phyloP scores from a whole-genome alignment of 2,888 invertebrate species.

The Pristionchus mayeri region DNA sequence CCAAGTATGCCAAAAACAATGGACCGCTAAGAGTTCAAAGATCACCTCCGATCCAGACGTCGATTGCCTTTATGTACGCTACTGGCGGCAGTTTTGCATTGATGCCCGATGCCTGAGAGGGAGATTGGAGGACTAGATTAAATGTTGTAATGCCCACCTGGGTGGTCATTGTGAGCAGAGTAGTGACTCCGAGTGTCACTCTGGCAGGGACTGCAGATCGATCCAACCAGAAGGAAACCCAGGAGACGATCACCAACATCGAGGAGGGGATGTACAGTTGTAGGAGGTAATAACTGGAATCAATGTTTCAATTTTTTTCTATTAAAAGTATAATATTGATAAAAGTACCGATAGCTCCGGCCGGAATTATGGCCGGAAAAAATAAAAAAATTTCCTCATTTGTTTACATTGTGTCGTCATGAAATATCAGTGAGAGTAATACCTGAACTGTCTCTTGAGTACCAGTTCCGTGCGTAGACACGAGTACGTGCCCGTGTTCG shows the following conservation, averaged over 20 bases:
- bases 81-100: slow-evolving; percentile 78
- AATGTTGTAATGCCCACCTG: too few species aligned
- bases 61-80: slow-evolving; percentile 87
- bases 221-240: slow-evolving; percentile 56
- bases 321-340: too few species aligned
- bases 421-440: not conserved
- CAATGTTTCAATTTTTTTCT: too few species aligned
- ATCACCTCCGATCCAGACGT: slow-evolving; percentile 74
- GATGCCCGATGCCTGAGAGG: slow-evolving; percentile 67
- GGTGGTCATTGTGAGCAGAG: slow-evolving; percentile 95
- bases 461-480: slow-evolving; percentile 95
- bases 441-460: slow-evolving; percentile 96
- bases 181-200: slow-evolving; percentile 88
- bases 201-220: slow-evolving; percentile 65
- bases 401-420: too few species aligned
- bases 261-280: slow-evolving; percentile 99
- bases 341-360: too few species aligned
- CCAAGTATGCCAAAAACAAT: not conserved
- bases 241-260: slow-evolving; percentile 75
- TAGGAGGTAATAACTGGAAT: slow-evolving; percentile 92
- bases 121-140: too few species aligned
- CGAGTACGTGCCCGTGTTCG: slow-evolving; percentile 95
- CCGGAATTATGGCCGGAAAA: too few species aligned
- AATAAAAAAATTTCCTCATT: too few species aligned
- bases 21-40: not conserved